phyloP scores from a whole-genome alignment of 1,140 invertebrate species.

The Lucilia cuprina region DNA sequence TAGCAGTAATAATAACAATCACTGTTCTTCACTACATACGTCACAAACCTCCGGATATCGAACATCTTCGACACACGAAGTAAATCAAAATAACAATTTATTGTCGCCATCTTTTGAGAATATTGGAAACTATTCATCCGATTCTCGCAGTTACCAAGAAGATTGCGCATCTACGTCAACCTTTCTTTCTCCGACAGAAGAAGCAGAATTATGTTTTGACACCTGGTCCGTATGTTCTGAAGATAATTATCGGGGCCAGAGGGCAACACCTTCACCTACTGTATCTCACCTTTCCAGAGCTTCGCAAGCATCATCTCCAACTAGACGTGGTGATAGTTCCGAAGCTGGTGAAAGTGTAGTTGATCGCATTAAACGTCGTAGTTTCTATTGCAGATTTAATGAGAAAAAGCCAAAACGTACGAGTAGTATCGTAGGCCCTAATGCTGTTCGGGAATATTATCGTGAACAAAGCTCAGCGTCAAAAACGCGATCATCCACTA shows the following conservation, averaged over 20 bases:
- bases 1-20: slow-evolving; percentile 35
- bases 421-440: slow-evolving; percentile 68
- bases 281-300: slow-evolving; percentile 66
- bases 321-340: slow-evolving; percentile 58
- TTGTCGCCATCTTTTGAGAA: slow-evolving; percentile 60
- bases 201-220: slow-evolving; percentile 69
- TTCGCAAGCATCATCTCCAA: slow-evolving; percentile 55
- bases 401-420: slow-evolving; percentile 74
- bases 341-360: slow-evolving; percentile 74
- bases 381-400: slow-evolving; percentile 88
- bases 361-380: slow-evolving; percentile 85
- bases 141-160: slow-evolving; percentile 58
- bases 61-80: slow-evolving; percentile 62
- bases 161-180: slow-evolving; percentile 60
- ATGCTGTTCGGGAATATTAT: slow-evolving; percentile 59
- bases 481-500: slow-evolving; percentile 40
- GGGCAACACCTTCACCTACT: slow-evolving; percentile 56
- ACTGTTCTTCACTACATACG: slow-evolving; percentile 47
- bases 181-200: slow-evolving; percentile 69
- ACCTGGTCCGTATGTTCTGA: slow-evolving; percentile 75
- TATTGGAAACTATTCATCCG: slow-evolving; percentile 61
- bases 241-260: slow-evolving; percentile 51
- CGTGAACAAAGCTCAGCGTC: slow-evolving; percentile 54
- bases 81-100: slow-evolving; percentile 58
- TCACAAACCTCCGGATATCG: slow-evolving; percentile 56